Conservation (phyloP, 2,797 vertebrate species). For the Myoxocephalus aenaeus region DNA sequence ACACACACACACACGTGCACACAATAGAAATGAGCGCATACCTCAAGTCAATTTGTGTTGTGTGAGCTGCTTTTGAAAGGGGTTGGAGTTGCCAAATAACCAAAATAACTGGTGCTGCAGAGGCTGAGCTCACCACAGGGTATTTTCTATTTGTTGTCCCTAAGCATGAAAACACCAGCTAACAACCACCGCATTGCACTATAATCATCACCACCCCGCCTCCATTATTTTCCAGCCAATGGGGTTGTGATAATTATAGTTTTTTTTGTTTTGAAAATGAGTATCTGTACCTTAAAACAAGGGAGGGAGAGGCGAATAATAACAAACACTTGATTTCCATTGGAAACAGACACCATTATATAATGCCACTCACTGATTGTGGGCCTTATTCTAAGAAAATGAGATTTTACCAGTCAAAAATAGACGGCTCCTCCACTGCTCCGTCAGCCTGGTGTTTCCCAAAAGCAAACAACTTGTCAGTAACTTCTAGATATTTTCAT, state of each 20-base stretch:
- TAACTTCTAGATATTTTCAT: conserved; percentile 46
- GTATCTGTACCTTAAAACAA: neutral
- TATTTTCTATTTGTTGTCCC: conserved; percentile 61
- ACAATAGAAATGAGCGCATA: conserved; percentile 43
- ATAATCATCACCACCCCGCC: neutral
- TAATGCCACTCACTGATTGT: neutral
- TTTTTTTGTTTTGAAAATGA: neutral
- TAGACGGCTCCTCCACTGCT: neutral
- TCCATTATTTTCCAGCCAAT: neutral
- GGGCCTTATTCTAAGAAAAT: neutral
- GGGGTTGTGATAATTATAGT: neutral
- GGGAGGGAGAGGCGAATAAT: neutral
- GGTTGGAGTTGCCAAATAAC: conserved; percentile 39
- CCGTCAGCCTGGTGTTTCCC: conserved; percentile 20
- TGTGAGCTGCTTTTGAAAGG: conserved; percentile 56
- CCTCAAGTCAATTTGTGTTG: conserved; percentile 51
- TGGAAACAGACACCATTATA: neutral
- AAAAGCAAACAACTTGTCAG: conserved; percentile 46
- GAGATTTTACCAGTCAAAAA: neutral
- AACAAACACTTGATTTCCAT: neutral
- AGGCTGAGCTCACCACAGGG: conserved; percentile 49
- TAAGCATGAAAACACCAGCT: conserved; percentile 46
- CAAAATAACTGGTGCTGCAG: conserved; percentile 38
- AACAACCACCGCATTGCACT: conserved; percentile 4
- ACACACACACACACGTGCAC: conserved; percentile 29